Base-by-base conservation (phyloP, 2,113 vertebrate genomes). In the Casuarius casuarius region DNA sequence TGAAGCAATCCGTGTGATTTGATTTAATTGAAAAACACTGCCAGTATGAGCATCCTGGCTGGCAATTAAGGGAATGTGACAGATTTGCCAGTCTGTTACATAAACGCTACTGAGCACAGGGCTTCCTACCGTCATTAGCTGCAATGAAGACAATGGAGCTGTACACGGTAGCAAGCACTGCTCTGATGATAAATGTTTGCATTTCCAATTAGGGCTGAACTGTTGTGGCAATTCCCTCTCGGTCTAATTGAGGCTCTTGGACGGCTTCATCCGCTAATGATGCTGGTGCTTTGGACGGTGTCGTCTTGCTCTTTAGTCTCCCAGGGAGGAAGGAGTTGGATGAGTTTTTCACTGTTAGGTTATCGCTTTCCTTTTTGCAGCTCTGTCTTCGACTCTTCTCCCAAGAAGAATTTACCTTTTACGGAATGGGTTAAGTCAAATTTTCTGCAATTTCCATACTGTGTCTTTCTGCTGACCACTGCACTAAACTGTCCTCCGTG, bases 131-230 rank as follows among this genome's bases (percentile, higher is more conserved):
- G 87, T 95, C 92, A 25, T 90, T 90, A 94, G 78, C 72, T 54
- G 54, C 67, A 12, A 3, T 7, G 67, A 92, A 21, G 78, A 97
- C 96, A 96, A 92, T 88, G 84, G 89, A 70, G 51, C 89, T 79
- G 38, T 21, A 59, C 59, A 92, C 46, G 44, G 89, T 38, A 91
- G 67, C 29, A 1, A 48, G 72, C 2, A 0, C 72, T 46, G 4
- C 77, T 73, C 84, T 25, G 87, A n/a, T 84, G 77, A 88, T 93
- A 86, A 84, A 86, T 89, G 86, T 94, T 96, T 96, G 93, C 92
- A 48, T 97, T 96, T 94, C 95, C 83, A 92, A 95, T 97, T 96
- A 97, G 90, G 12, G 5, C 92, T 67, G 76, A 95, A 86, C 79
- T 90, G 67, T 70, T 86, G 85, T 5, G 25, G 78, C 68, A 42